phyloP scores from a whole-genome alignment of 1,140 invertebrate genomes.

The Meloidogyne floridensis region DNA sequence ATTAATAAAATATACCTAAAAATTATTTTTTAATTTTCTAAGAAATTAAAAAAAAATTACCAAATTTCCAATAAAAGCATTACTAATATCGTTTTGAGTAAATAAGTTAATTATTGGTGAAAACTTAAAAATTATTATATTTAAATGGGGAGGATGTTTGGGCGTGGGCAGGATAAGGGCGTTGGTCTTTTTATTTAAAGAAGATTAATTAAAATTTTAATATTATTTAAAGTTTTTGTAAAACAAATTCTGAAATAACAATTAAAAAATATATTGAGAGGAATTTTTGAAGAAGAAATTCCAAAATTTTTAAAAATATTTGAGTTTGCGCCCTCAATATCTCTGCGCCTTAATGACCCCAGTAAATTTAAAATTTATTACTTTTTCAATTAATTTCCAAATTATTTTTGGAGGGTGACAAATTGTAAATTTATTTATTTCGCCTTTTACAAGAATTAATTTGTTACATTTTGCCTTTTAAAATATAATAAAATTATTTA shows the following conservation, averaged over 20 bases:
- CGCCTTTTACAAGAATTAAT: constrained; percentile 11
- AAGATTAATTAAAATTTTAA: too few species aligned
- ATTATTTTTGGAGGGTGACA: constrained; percentile 20
- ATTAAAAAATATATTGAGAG: neutral
- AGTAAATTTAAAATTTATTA: neutral
- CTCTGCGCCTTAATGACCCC: too few species aligned
- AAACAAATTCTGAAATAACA: neutral
- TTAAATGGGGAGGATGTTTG: too few species aligned
- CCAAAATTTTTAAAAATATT: too few species aligned
- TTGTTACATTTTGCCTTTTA: constrained; percentile 3
- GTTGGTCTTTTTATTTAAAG: too few species aligned
- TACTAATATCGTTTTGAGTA: constrained; percentile 1
- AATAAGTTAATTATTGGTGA: constrained; percentile 10
- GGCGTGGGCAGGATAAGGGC: too few species aligned
- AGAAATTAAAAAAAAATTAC: constrained; percentile 2
- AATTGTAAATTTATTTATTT: constrained; percentile 13
- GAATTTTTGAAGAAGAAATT: too few species aligned
- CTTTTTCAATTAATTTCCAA: neutral
- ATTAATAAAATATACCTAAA: constrained; percentile 29
- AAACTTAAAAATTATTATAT: neutral
- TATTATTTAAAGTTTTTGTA: too few species aligned
- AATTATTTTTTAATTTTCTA: neutral
- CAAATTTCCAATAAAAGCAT: constrained; percentile 18
- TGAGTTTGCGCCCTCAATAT: too few species aligned
- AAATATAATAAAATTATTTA: neutral